Evolutionary conservation across 2,797 vertebrate species (phyloP).

Genomic region (Tokudaia tokunoshimensis): DNA sequence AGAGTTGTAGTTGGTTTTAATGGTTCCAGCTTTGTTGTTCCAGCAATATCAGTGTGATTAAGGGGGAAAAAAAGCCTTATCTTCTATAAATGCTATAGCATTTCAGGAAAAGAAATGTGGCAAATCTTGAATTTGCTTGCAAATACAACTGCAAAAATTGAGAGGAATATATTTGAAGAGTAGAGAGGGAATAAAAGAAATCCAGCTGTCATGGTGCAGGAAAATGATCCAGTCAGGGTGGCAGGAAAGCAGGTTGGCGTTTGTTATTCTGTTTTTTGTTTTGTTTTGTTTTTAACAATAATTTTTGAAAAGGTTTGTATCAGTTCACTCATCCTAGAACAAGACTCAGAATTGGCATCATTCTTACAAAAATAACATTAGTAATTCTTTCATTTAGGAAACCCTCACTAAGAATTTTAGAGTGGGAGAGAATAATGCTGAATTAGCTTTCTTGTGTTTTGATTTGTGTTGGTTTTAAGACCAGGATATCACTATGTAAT

Average conservation of each 20-base stretch:
- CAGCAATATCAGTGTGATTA: not conserved
- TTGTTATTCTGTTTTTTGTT: not conserved
- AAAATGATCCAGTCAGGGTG: not conserved
- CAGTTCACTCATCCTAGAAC: not conserved
- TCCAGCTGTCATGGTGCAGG: not conserved
- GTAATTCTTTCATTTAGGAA: not conserved
- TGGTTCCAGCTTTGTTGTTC: not conserved
- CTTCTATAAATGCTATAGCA: not conserved
- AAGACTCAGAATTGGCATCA: not conserved
- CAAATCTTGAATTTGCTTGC: constrained; percentile 2
- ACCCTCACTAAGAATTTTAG: not conserved
- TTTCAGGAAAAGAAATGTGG: not conserved
- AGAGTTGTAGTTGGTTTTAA: not conserved
- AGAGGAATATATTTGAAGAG: not conserved
- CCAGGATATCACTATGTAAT: not conserved
- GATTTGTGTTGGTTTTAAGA: not conserved
- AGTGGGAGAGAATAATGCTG: not conserved
- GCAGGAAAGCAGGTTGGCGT: not conserved
- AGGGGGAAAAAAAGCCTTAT: not conserved
- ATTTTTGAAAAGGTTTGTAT: not conserved
- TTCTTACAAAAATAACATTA: not conserved
- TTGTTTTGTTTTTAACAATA: not conserved
- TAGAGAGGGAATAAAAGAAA: not conserved
- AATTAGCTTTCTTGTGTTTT: not conserved
- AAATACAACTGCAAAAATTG: not conserved